Base-by-base conservation (phyloP, 2,888 invertebrate genomes). In the Acheta domesticus region DNA sequence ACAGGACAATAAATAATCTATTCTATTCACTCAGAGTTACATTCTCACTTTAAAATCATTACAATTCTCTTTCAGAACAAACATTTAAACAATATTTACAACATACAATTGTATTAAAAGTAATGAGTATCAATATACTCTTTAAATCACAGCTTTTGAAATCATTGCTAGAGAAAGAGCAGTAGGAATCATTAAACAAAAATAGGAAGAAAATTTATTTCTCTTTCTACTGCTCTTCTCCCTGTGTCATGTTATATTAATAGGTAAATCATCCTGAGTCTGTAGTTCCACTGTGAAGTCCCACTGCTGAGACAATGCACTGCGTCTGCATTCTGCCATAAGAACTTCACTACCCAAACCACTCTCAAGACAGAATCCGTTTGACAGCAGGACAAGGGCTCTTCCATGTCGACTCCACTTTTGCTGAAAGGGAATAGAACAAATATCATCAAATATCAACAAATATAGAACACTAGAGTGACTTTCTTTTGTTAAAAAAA, bases 211-310 rank as follows among this genome's bases (percentile, higher is more conserved):
- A 36, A 48, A 36, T 75, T 21, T 36, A 36, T 36, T 36, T 74
- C n/a, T 75, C 5, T 75, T 48, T 76, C n/a, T 76, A 23, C 12
- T 12, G n/a, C 62, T 19, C 62, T 19, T 62, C n/a, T 62, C 62
- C 14, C n/a, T 62, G 14, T 76, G 77, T 81, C 81, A 81, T 49
- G 80, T 81, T 73, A 81, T 81, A 49, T 78, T 79, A 75, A 81
- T 78, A 16, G 79, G 77, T 1, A 77, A 75, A 77, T 81, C 75
- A n/a, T 80, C 80, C 50, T 81, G 81, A 12, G 78, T 80, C 81
- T 85, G 84, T 79, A 86, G 83, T 83, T 87, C 86, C 80, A 86
- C 84, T 75, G 85, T 84, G 84, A 87, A 87, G 81, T 85, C 85
- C 85, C 87, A 87, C 48, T 86, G 84, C 83, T 87, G 86, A 19